Evolutionary conservation across 2,797 vertebrate species (phyloP).

Genomic region (Picus viridis): DNA sequence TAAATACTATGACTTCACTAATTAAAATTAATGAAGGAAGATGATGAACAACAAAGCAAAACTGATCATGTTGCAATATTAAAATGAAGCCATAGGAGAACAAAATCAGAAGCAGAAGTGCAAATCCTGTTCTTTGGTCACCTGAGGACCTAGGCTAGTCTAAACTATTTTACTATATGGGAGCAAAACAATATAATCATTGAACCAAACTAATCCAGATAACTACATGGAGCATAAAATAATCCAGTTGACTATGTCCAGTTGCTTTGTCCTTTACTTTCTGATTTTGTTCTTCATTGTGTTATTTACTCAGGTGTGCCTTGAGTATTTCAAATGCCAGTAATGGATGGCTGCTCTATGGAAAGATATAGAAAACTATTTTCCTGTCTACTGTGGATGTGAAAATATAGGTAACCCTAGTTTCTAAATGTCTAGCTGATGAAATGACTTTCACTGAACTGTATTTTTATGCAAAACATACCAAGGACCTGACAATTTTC

Average conservation of each 20-base stretch:
- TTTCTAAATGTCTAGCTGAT: neutral
- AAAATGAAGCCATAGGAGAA: neutral
- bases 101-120: neutral
- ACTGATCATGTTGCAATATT: neutral
- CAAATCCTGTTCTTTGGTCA: neutral
- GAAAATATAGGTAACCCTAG: neutral
- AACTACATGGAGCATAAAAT: neutral
- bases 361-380: neutral
- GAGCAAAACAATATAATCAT: neutral
- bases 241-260: neutral
- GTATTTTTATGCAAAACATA: neutral
- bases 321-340: neutral
- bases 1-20: neutral
- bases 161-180: neutral
- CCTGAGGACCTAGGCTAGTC: neutral
- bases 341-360: neutral
- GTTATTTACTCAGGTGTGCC: neutral
- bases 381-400: neutral
- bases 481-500: neutral
- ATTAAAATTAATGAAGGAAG: constrained; percentile 20
- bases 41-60: neutral
- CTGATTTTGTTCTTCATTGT: neutral
- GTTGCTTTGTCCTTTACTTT: neutral
- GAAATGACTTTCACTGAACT: neutral
- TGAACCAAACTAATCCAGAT: neutral